Conservation (phyloP, 1,140 invertebrate species). For the Solen grandis region DNA sequence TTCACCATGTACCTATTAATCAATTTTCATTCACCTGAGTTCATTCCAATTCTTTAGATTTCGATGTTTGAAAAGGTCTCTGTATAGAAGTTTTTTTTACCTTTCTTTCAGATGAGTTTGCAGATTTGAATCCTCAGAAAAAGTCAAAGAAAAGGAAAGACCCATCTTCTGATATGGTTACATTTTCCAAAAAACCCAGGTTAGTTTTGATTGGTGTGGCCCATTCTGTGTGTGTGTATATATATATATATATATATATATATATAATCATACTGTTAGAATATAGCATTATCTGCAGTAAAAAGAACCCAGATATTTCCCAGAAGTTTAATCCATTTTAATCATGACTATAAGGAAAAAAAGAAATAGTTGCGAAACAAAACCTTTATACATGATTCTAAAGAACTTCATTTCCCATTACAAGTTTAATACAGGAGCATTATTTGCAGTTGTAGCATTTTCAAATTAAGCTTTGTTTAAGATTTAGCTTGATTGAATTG, state of each 20-base stretch:
- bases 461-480: not conserved
- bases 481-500: not conserved
- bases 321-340: not conserved
- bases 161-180: not conserved
- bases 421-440: not conserved
- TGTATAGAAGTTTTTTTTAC: not conserved
- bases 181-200: not conserved
- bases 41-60: too few species aligned
- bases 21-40: too few species aligned
- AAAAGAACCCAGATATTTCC: not conserved
- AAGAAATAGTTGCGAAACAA: conserved; percentile 25
- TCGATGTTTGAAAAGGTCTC: not conserved
- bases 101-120: conserved; percentile 59
- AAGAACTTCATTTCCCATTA: not conserved
- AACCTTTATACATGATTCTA: too few species aligned
- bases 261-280: too few species aligned
- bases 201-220: too few species aligned
- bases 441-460: not conserved
- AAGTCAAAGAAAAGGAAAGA: conserved; percentile 58
- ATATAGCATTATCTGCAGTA: not conserved
- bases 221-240: too few species aligned
- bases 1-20: too few species aligned
- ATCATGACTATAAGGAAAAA: not conserved
- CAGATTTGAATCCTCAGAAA: conserved; percentile 42
- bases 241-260: too few species aligned